Evolutionary conservation across 1,140 invertebrate species (phyloP).

Genomic region (Ectropis grisescens): DNA sequence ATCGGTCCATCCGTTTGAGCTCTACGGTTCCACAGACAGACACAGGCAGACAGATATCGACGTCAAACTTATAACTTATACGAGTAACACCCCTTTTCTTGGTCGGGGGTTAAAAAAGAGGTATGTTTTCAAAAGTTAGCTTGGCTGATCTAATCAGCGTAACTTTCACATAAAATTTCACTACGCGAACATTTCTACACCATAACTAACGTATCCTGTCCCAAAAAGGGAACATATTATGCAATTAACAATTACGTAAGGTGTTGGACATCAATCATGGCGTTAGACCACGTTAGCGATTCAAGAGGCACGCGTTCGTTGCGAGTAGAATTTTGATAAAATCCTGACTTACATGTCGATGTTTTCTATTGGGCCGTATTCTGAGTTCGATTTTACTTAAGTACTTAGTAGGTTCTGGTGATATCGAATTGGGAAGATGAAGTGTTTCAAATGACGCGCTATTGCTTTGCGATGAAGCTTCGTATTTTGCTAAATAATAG

Average conservation of each 20-base stretch:
- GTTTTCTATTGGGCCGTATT: conserved; percentile 39
- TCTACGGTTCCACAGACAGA: too few species aligned
- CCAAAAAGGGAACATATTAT: too few species aligned
- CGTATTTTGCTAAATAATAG: too few species aligned
- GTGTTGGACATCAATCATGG: conserved; percentile 18
- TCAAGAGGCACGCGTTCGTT: conserved; percentile 25
- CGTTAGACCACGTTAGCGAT: conserved; percentile 29
- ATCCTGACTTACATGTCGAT: conserved; percentile 10
- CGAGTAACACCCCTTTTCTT: too few species aligned
- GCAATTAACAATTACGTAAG: conserved; percentile 5
- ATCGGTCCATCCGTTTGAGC: too few species aligned
- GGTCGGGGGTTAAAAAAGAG: too few species aligned
- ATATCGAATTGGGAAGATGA: neutral
- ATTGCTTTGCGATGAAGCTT: too few species aligned
- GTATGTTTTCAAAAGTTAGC: too few species aligned
- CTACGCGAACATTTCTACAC: neutral
- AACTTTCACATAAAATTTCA: neutral
- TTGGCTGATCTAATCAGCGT: conserved; percentile 3
- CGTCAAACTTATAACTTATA: too few species aligned
- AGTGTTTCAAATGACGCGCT: neutral
- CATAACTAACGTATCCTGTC: neutral
- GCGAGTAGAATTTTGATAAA: conserved; percentile 45
- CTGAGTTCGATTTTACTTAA: conserved; percentile 7
- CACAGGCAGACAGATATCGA: too few species aligned
- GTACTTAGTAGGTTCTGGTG: neutral